Evolutionary conservation across 2,888 invertebrate species (phyloP).

Genomic region (Tricholauxania praeusta): DNA sequence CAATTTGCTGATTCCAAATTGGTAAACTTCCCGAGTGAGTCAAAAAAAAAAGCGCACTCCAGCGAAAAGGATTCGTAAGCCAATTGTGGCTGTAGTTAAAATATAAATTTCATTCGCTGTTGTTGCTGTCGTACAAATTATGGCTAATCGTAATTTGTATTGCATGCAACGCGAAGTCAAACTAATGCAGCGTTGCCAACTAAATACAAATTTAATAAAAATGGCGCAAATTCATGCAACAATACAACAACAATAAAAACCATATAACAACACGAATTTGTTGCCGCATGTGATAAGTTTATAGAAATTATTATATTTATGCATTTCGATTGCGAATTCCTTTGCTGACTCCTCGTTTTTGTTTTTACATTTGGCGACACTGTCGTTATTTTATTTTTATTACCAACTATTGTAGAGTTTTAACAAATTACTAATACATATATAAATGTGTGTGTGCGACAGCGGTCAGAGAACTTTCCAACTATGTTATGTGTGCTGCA

Average conservation of each 20-base stretch:
- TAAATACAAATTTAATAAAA: slow-evolving; percentile 13
- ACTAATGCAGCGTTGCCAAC: slow-evolving; percentile 22
- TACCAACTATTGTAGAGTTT: not conserved
- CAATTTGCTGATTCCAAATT: too few species aligned
- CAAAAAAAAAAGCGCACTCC: too few species aligned
- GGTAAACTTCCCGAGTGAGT: too few species aligned
- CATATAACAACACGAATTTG: not conserved
- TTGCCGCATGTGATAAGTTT: not conserved
- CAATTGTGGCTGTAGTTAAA: slow-evolving; percentile 17
- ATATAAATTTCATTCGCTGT: slow-evolving; percentile 22
- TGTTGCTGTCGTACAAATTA: slow-evolving; percentile 22
- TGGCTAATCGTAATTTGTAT: slow-evolving; percentile 29
- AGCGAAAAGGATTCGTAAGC: slow-evolving; percentile 3
- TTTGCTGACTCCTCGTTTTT: not conserved
- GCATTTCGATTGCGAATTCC: slow-evolving; percentile 25
- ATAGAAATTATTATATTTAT: slow-evolving; percentile 21
- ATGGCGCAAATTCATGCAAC: slow-evolving; percentile 21
- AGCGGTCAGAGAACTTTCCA: slow-evolving; percentile 3
- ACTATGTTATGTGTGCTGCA: not conserved
- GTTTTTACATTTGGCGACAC: not conserved
- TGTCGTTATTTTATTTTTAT: slow-evolving; percentile 13
- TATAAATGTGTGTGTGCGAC: not conserved
- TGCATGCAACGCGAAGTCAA: slow-evolving; percentile 16
- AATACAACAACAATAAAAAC: slow-evolving; percentile 22
- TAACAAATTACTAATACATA: slow-evolving; percentile 4